phyloP scores from a whole-genome alignment of 2,797 vertebrate species.

The Mionectes olivaceus region DNA sequence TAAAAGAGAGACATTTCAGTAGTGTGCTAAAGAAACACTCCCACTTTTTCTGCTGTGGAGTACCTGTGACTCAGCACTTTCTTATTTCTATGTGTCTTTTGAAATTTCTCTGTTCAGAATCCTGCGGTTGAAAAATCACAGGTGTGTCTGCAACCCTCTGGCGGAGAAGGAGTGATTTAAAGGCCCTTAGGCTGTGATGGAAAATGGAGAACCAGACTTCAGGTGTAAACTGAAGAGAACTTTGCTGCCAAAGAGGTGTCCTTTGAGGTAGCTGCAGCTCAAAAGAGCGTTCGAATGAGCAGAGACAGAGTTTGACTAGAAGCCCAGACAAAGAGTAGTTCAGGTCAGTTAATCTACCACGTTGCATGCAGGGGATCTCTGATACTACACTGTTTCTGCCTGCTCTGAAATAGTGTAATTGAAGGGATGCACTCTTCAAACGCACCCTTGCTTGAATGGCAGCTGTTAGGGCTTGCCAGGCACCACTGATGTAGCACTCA shows the following conservation, averaged over 20 bases:
- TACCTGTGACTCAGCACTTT: constrained; percentile 9
- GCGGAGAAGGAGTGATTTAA: neutral
- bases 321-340: neutral
- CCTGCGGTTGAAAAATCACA: neutral
- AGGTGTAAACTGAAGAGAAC: neutral
- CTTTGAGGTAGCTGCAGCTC: constrained; percentile 44
- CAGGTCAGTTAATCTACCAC: neutral
- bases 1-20: neutral
- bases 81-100: constrained; percentile 1
- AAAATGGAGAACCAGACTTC: neutral
- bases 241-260: neutral
- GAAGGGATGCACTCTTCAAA: constrained; percentile 11
- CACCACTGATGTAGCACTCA: neutral
- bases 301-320: neutral
- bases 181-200: neutral
- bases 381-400: neutral
- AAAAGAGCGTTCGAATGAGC: neutral
- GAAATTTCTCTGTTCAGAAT: constrained; percentile 17
- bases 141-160: fast-evolving
- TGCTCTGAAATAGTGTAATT: constrained; percentile 4
- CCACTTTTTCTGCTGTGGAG: neutral
- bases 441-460: neutral
- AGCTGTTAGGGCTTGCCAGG: neutral
- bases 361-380: neutral
- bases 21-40: neutral